Percentiles rank a stretch among this genome's conserved stretches.
Evolutionary conservation across 2,113 vertebrate genomes (phyloP).

Genomic region (Notarius quadriscutis): DNA sequence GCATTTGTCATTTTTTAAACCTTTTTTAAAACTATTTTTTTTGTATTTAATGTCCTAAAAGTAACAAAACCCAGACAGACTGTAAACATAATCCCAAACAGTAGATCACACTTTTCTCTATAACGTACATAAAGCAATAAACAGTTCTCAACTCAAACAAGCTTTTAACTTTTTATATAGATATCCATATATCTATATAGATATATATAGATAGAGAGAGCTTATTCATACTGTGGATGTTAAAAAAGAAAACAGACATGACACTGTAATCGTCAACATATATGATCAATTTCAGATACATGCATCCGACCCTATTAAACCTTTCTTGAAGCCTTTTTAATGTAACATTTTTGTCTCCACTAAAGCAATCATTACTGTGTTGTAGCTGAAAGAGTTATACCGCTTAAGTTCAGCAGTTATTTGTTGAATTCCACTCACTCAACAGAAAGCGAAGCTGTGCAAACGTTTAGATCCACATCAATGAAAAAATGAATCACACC

Average conservation of each 20-base stretch:
- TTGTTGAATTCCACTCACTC: constrained; percentile 41
- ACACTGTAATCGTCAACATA: constrained; percentile 83
- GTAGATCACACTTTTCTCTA: constrained; percentile 74
- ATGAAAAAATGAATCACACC: constrained; percentile 13
- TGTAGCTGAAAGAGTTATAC: constrained; percentile 14
- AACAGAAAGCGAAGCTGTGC: constrained; percentile 39
- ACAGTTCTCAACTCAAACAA: constrained; percentile 84
- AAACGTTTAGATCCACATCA: constrained; percentile 20
- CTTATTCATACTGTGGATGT: constrained; percentile 94
- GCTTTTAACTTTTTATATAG: constrained; percentile 73
- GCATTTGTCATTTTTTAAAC: constrained; percentile 31
- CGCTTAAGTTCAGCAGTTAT: constrained; percentile 22
- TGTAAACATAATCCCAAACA: constrained; percentile 88
- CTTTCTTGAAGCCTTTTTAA: constrained; percentile 61
- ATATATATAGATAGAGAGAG: constrained; percentile 72
- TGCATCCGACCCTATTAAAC: constrained; percentile 79
- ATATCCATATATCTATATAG: constrained; percentile 62
- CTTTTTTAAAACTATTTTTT: constrained; percentile 65
- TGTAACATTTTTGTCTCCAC: constrained; percentile 32
- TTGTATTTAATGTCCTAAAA: constrained; percentile 80
- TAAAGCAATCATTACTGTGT: constrained; percentile 74
- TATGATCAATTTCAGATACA: constrained; percentile 84
- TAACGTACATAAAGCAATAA: constrained; percentile 84
- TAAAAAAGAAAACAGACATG: constrained; percentile 87
- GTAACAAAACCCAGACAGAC: constrained; percentile 81